phyloP scores from a whole-genome alignment of 1,140 invertebrate species.

The Aethina tumida region DNA sequence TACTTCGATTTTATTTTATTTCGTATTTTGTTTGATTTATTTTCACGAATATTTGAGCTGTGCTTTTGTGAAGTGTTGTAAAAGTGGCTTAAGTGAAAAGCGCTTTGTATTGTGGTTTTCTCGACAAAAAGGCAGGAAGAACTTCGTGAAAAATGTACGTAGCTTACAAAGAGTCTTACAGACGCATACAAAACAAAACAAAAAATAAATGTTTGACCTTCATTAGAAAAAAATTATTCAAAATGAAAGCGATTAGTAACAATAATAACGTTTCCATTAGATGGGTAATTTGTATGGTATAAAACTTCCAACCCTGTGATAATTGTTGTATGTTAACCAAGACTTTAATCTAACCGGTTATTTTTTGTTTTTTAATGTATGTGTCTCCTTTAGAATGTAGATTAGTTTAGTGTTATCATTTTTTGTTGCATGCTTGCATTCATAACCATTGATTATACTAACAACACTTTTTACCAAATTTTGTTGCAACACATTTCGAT shows the following conservation, averaged over 20 bases:
- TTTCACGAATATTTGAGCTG: conserved; percentile 9
- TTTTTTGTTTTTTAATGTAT: conserved; percentile 12
- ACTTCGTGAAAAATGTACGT: conserved; percentile 16
- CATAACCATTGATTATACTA: too few relatives aligned
- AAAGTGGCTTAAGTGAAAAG: conserved; percentile 17
- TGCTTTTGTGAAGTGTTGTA: conserved; percentile 33
- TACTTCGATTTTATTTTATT: background rate
- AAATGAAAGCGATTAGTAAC: too few relatives aligned
- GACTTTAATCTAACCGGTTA: background rate
- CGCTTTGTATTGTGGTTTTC: too few relatives aligned
- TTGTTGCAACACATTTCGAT: background rate
- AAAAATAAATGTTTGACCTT: too few relatives aligned
- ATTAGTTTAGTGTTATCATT: too few relatives aligned
- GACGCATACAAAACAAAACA: too few relatives aligned
- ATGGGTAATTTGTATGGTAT: too few relatives aligned
- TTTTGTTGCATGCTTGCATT: too few relatives aligned
- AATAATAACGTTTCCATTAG: too few relatives aligned
- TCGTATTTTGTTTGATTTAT: conserved; percentile 7
- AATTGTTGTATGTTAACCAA: background rate
- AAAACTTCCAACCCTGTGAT: background rate
- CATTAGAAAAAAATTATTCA: too few relatives aligned
- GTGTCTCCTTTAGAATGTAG: conserved; percentile 10
- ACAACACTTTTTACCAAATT: background rate
- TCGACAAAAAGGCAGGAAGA: conserved; percentile 8
- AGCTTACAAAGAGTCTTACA: conserved; percentile 5